Conservation (phyloP, 1,140 invertebrate species). For the Papilio machaon region DNA sequence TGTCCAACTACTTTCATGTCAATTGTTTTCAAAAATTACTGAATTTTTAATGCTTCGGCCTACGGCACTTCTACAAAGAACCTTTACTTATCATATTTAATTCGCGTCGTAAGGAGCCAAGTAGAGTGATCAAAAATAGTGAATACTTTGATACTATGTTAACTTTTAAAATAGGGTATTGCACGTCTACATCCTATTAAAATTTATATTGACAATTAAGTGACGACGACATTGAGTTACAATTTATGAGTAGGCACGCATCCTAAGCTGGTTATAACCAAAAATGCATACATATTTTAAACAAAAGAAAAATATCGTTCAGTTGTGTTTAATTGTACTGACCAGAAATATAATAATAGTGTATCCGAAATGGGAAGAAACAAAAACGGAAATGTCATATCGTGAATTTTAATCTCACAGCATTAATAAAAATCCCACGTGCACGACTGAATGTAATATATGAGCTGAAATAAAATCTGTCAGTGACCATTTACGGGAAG, state of each 20-base stretch:
- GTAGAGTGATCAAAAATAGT: too few relatives aligned
- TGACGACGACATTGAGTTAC: background rate
- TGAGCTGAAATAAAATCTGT: constrained; percentile 76
- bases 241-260: background rate
- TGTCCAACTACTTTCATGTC: constrained; percentile 35
- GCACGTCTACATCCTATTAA: background rate
- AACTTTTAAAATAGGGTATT: background rate
- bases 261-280: background rate
- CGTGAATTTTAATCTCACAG: constrained; percentile 40
- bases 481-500: constrained; percentile 73
- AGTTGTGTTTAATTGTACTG: background rate
- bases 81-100: background rate
- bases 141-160: background rate
- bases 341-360: constrained; percentile 1
- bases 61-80: background rate
- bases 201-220: background rate
- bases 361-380: background rate
- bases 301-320: background rate
- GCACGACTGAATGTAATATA: constrained; percentile 71
- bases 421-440: constrained; percentile 69
- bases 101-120: too few relatives aligned
- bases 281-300: background rate
- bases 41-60: background rate
- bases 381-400: constrained; percentile 22
- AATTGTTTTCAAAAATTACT: constrained; percentile 15